Evolutionary conservation across 2,888 invertebrate genomes (phyloP).

Genomic region (Patella ulyssiponensis): DNA sequence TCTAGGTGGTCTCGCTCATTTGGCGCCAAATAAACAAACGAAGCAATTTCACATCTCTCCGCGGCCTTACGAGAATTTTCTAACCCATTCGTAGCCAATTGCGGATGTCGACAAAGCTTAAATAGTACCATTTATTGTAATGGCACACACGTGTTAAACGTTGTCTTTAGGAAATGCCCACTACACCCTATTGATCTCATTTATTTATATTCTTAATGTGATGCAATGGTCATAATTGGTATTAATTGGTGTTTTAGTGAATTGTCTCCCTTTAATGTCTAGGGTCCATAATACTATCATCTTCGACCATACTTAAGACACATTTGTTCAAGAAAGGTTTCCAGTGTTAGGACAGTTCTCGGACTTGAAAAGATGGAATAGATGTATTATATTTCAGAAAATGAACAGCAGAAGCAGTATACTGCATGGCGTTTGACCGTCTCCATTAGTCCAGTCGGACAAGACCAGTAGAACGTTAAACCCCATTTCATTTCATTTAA

Average conservation of each 20-base stretch:
- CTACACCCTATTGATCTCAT: not conserved
- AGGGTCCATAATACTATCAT: no score
- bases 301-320: no score
- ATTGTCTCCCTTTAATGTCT: slow-evolving; percentile 1
- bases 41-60: not conserved
- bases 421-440: no score
- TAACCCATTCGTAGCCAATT: not conserved
- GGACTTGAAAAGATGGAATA: no score
- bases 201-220: slow-evolving; percentile 10
- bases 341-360: no score
- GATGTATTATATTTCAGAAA: no score
- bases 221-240: slow-evolving; percentile 7
- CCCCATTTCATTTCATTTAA: no score
- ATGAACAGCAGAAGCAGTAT: no score
- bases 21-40: slow-evolving; percentile 3
- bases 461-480: no score
- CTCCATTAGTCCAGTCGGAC: no score
- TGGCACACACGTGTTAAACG: not conserved
- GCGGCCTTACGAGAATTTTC: not conserved
- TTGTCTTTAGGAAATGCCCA: not conserved
- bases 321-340: no score
- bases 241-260: not conserved
- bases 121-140: slow-evolving; percentile 2
- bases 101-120: not conserved
- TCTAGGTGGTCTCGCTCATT: slow-evolving; percentile 11